phyloP scores from a whole-genome alignment of 2,797 vertebrate species.

The Sebastes minor region DNA sequence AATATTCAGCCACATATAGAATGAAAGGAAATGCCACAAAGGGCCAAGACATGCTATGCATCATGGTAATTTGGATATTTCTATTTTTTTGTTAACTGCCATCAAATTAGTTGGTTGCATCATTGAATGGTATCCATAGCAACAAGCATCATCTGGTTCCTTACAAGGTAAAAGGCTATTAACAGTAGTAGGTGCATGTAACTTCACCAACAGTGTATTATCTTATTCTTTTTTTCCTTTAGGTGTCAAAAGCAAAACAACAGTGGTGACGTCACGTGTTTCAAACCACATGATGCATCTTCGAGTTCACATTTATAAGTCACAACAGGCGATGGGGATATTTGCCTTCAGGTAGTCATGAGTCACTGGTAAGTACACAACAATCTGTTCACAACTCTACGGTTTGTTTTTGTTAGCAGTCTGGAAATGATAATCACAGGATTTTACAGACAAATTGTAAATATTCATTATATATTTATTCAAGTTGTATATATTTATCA shows the following conservation, averaged over 20 bases:
- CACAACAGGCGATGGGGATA: background rate
- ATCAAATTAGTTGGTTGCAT: background rate
- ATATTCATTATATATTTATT: too few relatives aligned
- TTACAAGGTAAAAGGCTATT: background rate
- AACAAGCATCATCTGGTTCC: background rate
- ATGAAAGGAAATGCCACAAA: slow-evolving; percentile 10
- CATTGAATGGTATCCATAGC: background rate
- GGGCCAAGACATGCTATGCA: background rate
- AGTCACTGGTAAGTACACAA: background rate
- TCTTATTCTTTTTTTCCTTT: background rate
- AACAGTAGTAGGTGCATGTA: background rate
- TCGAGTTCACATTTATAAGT: background rate
- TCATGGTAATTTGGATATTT: background rate
- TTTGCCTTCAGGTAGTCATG: background rate
- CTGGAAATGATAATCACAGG: background rate
- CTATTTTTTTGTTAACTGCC: background rate
- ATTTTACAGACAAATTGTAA: background rate
- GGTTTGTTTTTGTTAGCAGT: background rate
- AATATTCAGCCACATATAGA: slow-evolving; percentile 1
- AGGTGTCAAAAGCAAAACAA: background rate
- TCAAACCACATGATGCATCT: background rate
- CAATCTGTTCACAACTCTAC: background rate
- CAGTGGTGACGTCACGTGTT: background rate
- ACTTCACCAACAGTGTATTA: background rate
- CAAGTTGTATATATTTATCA: background rate